Evolutionary conservation across 1,140 invertebrate genomes (phyloP), one percentile per base, ranked within the genome.

Genomic region (Chionoecetes opilio): DNA sequence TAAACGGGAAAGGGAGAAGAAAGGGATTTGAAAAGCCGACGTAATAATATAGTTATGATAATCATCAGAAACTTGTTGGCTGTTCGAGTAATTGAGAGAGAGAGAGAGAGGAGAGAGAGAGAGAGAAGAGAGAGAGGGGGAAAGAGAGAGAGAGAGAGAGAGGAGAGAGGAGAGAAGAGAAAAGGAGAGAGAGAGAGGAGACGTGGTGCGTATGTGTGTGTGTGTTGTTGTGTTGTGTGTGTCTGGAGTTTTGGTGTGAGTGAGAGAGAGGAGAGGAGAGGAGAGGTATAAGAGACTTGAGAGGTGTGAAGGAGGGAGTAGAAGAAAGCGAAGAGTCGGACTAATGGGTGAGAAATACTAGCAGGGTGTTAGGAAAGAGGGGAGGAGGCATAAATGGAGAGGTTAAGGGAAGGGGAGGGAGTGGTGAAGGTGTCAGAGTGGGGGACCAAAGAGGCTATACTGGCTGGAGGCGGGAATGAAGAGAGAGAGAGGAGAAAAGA

Each of bases 331-430:
- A n/a, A 75, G 63, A 75, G 63, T 75, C n/a, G 21, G n/a, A 75
- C 63, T 75, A 75, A 75, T 75, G 63, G n/a, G 63, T 75, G 63
- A 75, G 63, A 75, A 75, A 75, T 75, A 75, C 63, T 75, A 26
- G 63, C 11, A 26, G 63, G 63, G 63, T 75, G 63, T 75, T 75
- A n/a, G 6, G 21, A n/a, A n/a, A n/a, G 63, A 75, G 63, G 63
- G n/a, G 63, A n/a, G 63, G 63, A 75, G 63, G n/a, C 63, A 75
- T 75, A 75, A n/a, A 75, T 75, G 63, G n/a, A 75, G 63, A 75
- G 63, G 9, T 26, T 6, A n/a, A n/a, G n/a, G n/a, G 21, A n/a
- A 75, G 63, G 63, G 63, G 63, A 75, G 63, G 53, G 63, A 17
- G 21, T 26, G 63, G 5, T 75, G 63, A n/a, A 75, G 63, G 63